A percentile compares a stretch with the other conserved stretches of the same genome.
phyloP scores from a whole-genome alignment of 2,113 vertebrate genomes.

The Leiothrix lutea region DNA sequence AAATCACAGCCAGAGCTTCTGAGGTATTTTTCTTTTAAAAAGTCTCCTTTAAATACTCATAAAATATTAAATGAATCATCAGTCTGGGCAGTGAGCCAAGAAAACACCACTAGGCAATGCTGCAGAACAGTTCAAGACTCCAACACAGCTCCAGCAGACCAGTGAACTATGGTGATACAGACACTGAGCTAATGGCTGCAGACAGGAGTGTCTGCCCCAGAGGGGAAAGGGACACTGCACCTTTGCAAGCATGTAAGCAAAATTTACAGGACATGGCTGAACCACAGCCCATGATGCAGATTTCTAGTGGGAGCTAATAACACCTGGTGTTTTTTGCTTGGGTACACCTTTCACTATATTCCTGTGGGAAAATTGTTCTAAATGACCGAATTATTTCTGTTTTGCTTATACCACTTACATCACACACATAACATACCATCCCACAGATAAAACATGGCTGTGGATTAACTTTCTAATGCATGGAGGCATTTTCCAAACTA shows the following conservation, averaged over 20 bases:
- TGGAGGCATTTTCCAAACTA: background rate
- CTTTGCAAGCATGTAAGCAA: rapidly evolving
- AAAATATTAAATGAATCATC: background rate
- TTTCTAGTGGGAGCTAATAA: background rate
- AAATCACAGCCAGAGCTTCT: background rate
- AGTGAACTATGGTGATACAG: background rate
- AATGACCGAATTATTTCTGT: background rate
- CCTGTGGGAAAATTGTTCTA: background rate
- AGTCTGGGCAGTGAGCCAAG: background rate
- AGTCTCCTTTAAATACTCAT: background rate
- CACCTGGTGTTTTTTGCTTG: background rate
- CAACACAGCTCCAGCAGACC: background rate
- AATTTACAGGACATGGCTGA: background rate
- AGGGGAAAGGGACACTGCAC: background rate
- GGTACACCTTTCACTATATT: background rate
- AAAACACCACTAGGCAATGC: background rate
- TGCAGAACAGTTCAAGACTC: background rate
- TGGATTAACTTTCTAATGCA: background rate
- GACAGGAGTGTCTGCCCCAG: rapidly evolving
- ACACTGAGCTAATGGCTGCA: background rate
- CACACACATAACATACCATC: background rate
- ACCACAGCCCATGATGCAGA: background rate
- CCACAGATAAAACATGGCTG: background rate
- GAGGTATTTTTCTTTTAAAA: background rate
- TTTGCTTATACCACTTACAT: background rate